Evolutionary conservation across 2,888 invertebrate genomes (phyloP).

Genomic region (Tetanocera ferruginea): DNA sequence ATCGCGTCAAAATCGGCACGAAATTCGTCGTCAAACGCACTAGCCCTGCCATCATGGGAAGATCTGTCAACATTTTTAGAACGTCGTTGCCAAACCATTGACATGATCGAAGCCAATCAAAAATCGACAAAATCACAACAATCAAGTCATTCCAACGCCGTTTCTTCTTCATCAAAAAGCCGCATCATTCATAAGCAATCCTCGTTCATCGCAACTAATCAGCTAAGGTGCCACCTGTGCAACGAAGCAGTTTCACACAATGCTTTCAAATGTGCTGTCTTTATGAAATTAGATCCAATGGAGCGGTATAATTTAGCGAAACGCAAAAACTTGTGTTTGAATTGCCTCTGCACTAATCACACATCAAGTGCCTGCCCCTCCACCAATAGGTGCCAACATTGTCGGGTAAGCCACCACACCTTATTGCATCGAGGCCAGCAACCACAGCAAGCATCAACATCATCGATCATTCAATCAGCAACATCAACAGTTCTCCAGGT

Average conservation of each 20-base stretch:
- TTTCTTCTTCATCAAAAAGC: neutral
- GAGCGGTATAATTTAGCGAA: neutral
- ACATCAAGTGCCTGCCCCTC: neutral
- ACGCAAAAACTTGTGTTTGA: neutral
- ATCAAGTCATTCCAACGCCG: neutral
- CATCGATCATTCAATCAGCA: neutral
- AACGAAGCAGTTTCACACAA: neutral
- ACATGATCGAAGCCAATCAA: neutral
- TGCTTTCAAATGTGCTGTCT: constrained; percentile 23
- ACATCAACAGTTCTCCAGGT: constrained; percentile 3
- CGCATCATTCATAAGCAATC: constrained; percentile 2
- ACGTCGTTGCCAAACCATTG: constrained; percentile 29
- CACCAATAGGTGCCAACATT: neutral
- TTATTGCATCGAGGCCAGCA: neutral
- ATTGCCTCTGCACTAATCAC: neutral
- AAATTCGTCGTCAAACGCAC: no score
- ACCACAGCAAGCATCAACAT: neutral
- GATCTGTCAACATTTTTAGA: constrained; percentile 38
- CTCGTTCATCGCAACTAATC: neutral
- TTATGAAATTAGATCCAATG: constrained; percentile 7
- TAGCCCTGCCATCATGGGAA: constrained; percentile 36
- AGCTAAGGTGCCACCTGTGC: constrained; percentile 21
- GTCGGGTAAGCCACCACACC: neutral
- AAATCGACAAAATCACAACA: neutral
- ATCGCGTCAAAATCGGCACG: constrained; percentile 18